Conservation (phyloP, 2,888 invertebrate species). For the Hemaris fuciformis region DNA sequence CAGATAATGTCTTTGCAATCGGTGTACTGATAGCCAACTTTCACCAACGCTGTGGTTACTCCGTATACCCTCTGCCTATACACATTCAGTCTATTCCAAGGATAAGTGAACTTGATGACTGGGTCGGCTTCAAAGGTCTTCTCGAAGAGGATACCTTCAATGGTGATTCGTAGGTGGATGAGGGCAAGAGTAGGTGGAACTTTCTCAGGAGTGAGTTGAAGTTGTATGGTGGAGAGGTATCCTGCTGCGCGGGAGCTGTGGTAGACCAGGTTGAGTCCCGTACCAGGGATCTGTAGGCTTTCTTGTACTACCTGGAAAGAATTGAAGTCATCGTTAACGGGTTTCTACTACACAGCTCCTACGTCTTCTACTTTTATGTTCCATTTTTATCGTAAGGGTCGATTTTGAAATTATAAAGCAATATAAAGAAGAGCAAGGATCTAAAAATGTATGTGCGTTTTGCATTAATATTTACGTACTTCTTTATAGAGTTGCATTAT, state of each 20-base stretch:
- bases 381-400: too few relatives aligned
- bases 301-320: slow-evolving; percentile 91
- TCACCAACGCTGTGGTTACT: slow-evolving; percentile 95
- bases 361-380: too few relatives aligned
- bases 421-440: too few relatives aligned
- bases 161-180: slow-evolving; percentile 95
- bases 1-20: slow-evolving; percentile 96
- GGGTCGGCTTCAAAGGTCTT: slow-evolving; percentile 98
- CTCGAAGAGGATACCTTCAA: slow-evolving; percentile 96
- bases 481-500: too few relatives aligned
- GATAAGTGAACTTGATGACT: slow-evolving; percentile 97
- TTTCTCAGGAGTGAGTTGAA: slow-evolving; percentile 92
- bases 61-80: slow-evolving; percentile 98
- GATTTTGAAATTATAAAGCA: too few relatives aligned
- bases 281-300: slow-evolving; percentile 95
- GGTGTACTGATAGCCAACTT: slow-evolving; percentile 97
- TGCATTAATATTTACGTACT: too few relatives aligned
- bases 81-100: slow-evolving; percentile 98
- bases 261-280: slow-evolving; percentile 97
- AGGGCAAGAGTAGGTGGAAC: slow-evolving; percentile 90
- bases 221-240: slow-evolving; percentile 94
- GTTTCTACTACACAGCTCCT: too few relatives aligned
- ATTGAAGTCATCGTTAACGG: too few relatives aligned
- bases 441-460: too few relatives aligned
- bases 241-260: slow-evolving; percentile 97